phyloP scores from a whole-genome alignment of 1,140 invertebrate species.

The Nomia melanderi region DNA sequence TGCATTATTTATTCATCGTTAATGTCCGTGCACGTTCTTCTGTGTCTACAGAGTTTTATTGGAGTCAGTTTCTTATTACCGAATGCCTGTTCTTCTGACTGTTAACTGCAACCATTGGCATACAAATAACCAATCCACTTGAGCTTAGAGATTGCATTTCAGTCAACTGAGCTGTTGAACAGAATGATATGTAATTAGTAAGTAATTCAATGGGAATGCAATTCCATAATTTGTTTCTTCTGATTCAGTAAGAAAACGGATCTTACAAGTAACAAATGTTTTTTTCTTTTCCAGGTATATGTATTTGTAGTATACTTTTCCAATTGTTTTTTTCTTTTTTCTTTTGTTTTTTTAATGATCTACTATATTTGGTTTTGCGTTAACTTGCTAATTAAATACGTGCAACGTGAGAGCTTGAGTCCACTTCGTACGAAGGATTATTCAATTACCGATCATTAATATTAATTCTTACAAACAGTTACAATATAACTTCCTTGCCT shows the following conservation, averaged over 20 bases:
- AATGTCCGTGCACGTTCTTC: not conserved
- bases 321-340: not conserved
- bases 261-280: too few relatives aligned
- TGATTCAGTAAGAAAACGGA: not conserved
- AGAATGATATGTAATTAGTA: slow-evolving; percentile 46
- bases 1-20: slow-evolving; percentile 8
- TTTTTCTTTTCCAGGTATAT: not conserved
- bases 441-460: too few relatives aligned
- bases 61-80: not conserved
- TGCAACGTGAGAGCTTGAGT: not conserved
- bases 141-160: slow-evolving; percentile 34
- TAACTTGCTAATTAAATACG: not conserved
- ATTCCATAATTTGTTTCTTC: not conserved
- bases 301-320: too few relatives aligned
- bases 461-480: too few relatives aligned
- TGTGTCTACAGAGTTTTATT: not conserved
- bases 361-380: not conserved
- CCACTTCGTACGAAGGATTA: not conserved
- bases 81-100: not conserved
- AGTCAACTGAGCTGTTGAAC: slow-evolving; percentile 55
- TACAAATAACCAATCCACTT: slow-evolving; percentile 2
- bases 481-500: too few relatives aligned
- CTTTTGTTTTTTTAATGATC: too few relatives aligned
- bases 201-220: not conserved
- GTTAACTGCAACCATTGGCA: not conserved